These are phyloP conservation scores for Daktulosphaira vitifoliae DNA, from an alignment of 1,140 invertebrate species.

Conservation along the genomic window DNA sequence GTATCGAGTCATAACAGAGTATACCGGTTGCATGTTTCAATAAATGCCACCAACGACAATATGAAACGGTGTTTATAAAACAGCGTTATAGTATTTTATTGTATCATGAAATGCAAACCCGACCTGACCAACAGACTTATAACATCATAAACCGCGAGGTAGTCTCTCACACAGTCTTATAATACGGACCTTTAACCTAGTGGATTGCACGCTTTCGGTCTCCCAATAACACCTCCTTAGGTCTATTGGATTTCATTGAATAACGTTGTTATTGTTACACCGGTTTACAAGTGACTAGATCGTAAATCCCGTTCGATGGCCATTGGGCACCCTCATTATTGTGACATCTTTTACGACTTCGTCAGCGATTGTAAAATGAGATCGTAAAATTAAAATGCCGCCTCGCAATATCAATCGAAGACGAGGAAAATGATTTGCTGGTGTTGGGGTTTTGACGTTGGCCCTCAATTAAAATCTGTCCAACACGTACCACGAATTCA, in stretches of 20 bases:
- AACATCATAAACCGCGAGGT: no score
- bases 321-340: constrained; percentile 24
- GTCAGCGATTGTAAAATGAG: constrained; percentile 15
- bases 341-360: constrained; percentile 26
- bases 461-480: no score
- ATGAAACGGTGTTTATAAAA: no score
- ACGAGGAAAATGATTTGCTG: no score
- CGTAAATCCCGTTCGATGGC: constrained; percentile 27
- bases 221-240: not conserved
- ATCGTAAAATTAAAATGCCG: constrained; percentile 26
- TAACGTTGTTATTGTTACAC: not conserved
- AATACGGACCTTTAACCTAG: not conserved
- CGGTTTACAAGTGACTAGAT: constrained; percentile 19
- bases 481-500: no score
- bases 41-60: no score
- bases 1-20: no score
- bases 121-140: not conserved
- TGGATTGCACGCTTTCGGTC: not conserved
- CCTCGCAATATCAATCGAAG: not conserved
- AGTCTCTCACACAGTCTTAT: not conserved
- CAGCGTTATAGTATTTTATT: no score
- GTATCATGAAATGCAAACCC: not conserved
- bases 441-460: no score
- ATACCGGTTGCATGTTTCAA: no score
- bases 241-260: constrained; percentile 11